Conservation (phyloP, 1,140 invertebrate species). For the Bombus cullumanus region DNA sequence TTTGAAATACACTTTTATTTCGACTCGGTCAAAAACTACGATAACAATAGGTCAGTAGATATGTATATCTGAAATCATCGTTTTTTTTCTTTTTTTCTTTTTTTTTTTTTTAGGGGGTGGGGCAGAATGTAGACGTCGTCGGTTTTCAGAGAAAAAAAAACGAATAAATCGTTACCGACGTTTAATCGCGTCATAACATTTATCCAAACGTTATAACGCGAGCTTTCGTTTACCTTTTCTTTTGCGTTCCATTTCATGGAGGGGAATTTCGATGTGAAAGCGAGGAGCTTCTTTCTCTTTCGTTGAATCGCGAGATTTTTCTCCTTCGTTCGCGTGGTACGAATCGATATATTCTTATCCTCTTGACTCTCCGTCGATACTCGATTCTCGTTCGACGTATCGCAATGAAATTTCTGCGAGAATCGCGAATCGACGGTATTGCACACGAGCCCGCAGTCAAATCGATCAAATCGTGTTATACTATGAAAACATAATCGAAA, state of each 20-base stretch:
- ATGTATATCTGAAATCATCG: conserved; percentile 81
- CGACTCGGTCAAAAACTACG: conserved; percentile 82
- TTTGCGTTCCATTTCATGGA: conserved; percentile 27
- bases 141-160: conserved; percentile 46
- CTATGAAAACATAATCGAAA: conserved; percentile 70
- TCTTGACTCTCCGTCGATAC: conserved; percentile 27
- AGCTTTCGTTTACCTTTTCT: background rate
- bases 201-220: conserved; percentile 26
- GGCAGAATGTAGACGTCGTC: conserved; percentile 50
- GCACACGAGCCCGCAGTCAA: conserved; percentile 63
- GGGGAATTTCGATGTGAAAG: conserved; percentile 65
- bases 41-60: conserved; percentile 82
- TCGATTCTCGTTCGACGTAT: conserved; percentile 19
- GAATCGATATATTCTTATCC: conserved; percentile 43
- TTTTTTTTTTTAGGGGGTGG: conserved; percentile 1
- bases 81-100: conserved; percentile 5
- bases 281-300: background rate
- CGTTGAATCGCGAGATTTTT: conserved; percentile 22
- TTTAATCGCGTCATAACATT: conserved; percentile 12
- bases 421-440: conserved; percentile 42
- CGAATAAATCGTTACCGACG: conserved; percentile 51
- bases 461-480: conserved; percentile 62
- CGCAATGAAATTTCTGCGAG: conserved; percentile 3
- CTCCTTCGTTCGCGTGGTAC: conserved; percentile 16
- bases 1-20: conserved; percentile 82